A percentile compares a stretch with the other conserved stretches of the same genome.
phyloP scores from a whole-genome alignment of 1,140 invertebrate species.

The Cotesia chilonis region DNA sequence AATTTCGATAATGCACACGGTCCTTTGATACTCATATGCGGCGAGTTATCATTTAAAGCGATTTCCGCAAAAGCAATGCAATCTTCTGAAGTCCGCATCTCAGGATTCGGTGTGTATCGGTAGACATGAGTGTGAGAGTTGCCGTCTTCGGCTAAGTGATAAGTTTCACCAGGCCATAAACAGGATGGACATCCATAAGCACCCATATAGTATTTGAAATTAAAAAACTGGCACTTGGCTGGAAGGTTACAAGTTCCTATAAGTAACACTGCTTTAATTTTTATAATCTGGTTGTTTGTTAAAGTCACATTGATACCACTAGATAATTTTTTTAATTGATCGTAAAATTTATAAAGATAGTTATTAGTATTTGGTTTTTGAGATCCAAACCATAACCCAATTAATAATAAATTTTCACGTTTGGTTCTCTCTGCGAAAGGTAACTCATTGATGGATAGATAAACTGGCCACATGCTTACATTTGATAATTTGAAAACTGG shows the following conservation, averaged over 20 bases:
- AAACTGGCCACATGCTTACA: too few relatives aligned
- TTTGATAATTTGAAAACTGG: too few relatives aligned
- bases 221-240: conserved; percentile 1
- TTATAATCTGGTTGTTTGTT: not conserved
- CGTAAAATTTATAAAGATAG: conserved; percentile 20
- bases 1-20: conserved; percentile 24
- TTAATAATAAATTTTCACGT: not conserved
- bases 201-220: not conserved
- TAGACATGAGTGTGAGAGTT: not conserved
- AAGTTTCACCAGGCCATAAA: not conserved
- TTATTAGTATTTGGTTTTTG: conserved; percentile 24
- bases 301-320: not conserved
- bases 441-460: too few relatives aligned
- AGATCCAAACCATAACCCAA: conserved; percentile 29
- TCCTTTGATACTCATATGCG: conserved; percentile 27
- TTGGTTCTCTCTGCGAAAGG: too few relatives aligned
- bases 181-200: not conserved
- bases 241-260: conserved; percentile 5
- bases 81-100: not conserved
- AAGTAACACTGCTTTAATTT: not conserved
- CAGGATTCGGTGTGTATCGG: conserved; percentile 13
- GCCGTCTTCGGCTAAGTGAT: not conserved
- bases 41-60: not conserved
- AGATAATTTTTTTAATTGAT: conserved; percentile 8
- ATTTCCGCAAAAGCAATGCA: not conserved